These are phyloP conservation scores for Gallinago nigripennis DNA, from an alignment of 2,797 vertebrate genomes.

Conservation along the genomic window DNA sequence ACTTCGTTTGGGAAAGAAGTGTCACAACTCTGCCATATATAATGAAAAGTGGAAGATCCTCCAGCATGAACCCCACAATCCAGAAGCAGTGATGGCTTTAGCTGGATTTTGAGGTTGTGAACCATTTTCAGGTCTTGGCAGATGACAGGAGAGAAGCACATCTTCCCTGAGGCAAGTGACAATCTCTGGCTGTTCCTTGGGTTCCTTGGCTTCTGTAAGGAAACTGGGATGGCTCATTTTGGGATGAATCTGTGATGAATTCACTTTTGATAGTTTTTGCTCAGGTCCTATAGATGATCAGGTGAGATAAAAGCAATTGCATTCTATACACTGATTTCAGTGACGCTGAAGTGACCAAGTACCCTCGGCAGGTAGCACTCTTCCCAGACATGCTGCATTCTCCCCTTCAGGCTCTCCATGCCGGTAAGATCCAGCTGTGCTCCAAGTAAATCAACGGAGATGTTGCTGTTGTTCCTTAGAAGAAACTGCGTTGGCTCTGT, in stretches of 20 bases:
- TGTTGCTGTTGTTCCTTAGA: neutral
- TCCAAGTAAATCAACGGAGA: neutral
- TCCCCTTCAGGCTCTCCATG: neutral
- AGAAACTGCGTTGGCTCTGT: neutral
- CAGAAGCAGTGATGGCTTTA: neutral
- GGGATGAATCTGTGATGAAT: neutral
- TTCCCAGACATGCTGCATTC: neutral
- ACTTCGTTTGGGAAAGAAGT: neutral
- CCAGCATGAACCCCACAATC: neutral
- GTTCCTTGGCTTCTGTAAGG: neutral
- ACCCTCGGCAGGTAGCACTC: neutral
- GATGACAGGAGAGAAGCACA: neutral
- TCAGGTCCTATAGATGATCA: neutral
- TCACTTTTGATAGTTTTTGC: neutral
- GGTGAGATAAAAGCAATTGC: neutral
- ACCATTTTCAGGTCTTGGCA: neutral
- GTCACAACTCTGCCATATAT: neutral
- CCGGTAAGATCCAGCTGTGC: neutral
- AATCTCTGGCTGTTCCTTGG: neutral
- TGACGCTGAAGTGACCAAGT: neutral
- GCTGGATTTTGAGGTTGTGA: neutral
- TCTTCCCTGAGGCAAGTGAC: neutral
- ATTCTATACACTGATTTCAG: neutral
- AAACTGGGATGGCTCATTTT: neutral
- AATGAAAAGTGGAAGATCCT: accelerated